Evolutionary conservation across 1,140 invertebrate genomes (phyloP), one percentile per base, ranked within the genome.

Genomic region (Temnothorax nylanderi): DNA sequence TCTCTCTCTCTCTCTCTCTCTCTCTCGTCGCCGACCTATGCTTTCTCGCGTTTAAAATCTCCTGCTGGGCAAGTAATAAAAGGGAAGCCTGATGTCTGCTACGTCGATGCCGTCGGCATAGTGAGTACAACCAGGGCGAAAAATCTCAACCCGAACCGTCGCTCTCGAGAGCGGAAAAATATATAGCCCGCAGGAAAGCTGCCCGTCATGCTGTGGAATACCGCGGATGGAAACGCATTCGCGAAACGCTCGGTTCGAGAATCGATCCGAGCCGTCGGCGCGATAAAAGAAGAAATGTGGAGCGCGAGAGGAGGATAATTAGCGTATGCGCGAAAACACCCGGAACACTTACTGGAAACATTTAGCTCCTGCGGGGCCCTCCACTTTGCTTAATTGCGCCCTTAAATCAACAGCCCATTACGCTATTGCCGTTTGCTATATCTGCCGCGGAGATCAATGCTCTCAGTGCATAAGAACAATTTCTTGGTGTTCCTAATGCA

Each of bases 371-470:
- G 78, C 65, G 89, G 81, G 88, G 85, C 74, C 82, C 78, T 90
- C 87, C 90, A 91, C 90, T 91, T 91, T 91, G 80, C 90, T 90
- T 91, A 91, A 91, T 91, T 91, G 89, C 89, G 78, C 87, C 77
- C 89, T 91, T 91, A 91, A 91, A 91, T 91, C 90, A 91, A 87
- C 89, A 81, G 85, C 51, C 90, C 90, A 91, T 91, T 91, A 91
- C 84, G 89, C 90, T 90, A 91, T 91, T 91, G 90, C 90, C 89
- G 84, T 88, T 86, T 82, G 76, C 81, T 56, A 49, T 60, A 62
- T 65, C 64, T 81, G 80, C 80, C 64, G 44, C 71, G 81, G 41
- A 86, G 86, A 90, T 90, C 89, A 81, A 90, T 88, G 89, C 64
- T 21, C 56, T 16, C 71, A 49, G 76, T 60, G 76, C 51, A 76